Conservation (phyloP, 2,888 invertebrate species). For the Mantis religiosa region DNA sequence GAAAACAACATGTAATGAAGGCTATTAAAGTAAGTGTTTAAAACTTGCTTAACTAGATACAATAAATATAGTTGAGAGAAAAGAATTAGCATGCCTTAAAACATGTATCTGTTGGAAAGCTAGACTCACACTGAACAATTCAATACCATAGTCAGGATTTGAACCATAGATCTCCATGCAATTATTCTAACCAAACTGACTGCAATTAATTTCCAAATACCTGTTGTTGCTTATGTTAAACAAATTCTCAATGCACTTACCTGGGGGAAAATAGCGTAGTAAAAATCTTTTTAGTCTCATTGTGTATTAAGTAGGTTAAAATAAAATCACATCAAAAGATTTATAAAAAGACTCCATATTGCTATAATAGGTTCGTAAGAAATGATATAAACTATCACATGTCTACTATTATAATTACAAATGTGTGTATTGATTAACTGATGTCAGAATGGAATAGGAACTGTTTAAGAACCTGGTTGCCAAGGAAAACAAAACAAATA, state of each 20-base stretch:
- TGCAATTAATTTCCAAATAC: no score
- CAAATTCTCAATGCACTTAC: slow-evolving; percentile 39
- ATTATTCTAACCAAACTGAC: no score
- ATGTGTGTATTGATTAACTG: neutral
- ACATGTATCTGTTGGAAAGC: no score
- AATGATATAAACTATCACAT: neutral
- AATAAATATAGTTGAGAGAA: neutral
- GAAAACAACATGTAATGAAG: no score
- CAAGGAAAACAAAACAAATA: neutral
- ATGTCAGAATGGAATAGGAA: neutral
- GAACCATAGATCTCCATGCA: no score
- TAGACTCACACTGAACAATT: no score
- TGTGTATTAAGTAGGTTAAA: slow-evolving; percentile 12
- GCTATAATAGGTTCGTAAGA: neutral
- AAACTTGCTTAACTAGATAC: no score
- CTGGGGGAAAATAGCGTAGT: slow-evolving; percentile 68
- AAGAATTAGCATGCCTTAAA: neutral
- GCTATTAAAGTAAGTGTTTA: no score
- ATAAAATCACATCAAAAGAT: neutral
- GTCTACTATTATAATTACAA: neutral
- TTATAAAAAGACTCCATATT: neutral
- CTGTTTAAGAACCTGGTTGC: neutral
- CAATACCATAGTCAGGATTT: no score
- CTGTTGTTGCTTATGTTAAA: neutral
- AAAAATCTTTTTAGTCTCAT: slow-evolving; percentile 68